phyloP scores from a whole-genome alignment of 37 sponge, comb jelly and placozoan species.

The Hexactinellida sp. region DNA sequence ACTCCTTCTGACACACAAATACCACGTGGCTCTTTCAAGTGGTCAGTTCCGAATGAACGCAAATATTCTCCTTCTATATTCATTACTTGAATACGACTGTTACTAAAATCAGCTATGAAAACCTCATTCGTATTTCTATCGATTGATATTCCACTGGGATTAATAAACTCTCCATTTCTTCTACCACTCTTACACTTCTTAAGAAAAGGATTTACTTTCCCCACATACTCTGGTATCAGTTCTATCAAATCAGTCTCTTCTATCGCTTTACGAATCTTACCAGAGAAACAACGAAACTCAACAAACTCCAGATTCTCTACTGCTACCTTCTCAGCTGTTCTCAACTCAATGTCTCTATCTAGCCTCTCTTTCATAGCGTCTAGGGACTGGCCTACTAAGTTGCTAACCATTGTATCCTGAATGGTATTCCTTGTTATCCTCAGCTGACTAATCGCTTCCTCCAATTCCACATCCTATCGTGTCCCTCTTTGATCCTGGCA shows the following conservation, averaged over 20 bases:
- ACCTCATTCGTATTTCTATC: background rate
- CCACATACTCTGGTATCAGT: background rate
- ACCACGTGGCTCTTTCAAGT: background rate
- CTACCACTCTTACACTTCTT: background rate
- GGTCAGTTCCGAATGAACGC: background rate
- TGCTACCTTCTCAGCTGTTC: background rate
- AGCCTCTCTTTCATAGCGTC: background rate
- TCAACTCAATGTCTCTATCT: background rate
- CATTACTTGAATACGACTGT: slow-evolving; percentile 11
- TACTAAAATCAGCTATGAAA: background rate
- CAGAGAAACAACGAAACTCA: background rate
- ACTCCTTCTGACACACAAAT: background rate
- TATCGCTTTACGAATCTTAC: background rate
- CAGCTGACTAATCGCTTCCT: background rate
- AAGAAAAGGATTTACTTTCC: background rate
- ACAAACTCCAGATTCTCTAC: background rate
- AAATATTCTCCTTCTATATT: background rate
- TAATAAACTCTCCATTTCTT: background rate
- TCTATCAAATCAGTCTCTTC: background rate
- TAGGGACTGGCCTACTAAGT: background rate
- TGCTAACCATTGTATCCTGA: background rate
- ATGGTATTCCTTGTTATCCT: background rate
- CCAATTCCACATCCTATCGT: background rate
- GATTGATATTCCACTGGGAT: background rate
- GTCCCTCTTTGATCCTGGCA: background rate